Conservation (phyloP, 2,888 invertebrate genomes). For the Trachelus stipa region DNA sequence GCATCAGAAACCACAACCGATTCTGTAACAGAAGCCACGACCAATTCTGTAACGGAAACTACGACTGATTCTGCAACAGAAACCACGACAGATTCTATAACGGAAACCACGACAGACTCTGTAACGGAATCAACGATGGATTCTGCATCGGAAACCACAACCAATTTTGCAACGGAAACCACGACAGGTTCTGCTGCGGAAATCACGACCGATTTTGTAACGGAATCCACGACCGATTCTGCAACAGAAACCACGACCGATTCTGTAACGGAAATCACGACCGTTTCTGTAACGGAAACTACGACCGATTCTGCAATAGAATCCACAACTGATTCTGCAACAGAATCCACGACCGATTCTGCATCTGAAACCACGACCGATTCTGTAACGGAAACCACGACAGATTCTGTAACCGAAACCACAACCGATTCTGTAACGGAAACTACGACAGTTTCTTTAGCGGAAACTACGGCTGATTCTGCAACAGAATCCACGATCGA, state of each 20-base stretch:
- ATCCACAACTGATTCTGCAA: conserved; percentile 9
- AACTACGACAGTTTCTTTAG: background rate
- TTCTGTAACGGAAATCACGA: conserved; percentile 3
- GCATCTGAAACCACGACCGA: conserved; percentile 14
- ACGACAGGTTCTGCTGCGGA: background rate
- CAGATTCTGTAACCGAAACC: background rate
- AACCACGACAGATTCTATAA: background rate
- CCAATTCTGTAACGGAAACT: background rate
- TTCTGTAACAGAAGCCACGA: background rate
- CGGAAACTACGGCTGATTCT: background rate
- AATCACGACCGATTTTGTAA: background rate
- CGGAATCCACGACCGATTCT: background rate
- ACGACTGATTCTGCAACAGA: background rate
- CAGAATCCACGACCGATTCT: conserved; percentile 8
- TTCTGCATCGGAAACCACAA: background rate
- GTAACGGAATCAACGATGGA: conserved; percentile 3
- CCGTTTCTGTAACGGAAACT: conserved; percentile 18
- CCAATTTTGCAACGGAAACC: background rate
- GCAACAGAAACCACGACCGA: background rate
- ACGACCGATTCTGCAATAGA: conserved; percentile 19
- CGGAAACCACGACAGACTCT: conserved; percentile 1
- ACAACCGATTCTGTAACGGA: conserved; percentile 14
- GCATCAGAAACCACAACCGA: accelerated
- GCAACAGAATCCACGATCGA: background rate
- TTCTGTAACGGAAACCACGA: conserved; percentile 7